Conservation (phyloP, 2,797 vertebrate species). For the Morelia viridis region DNA sequence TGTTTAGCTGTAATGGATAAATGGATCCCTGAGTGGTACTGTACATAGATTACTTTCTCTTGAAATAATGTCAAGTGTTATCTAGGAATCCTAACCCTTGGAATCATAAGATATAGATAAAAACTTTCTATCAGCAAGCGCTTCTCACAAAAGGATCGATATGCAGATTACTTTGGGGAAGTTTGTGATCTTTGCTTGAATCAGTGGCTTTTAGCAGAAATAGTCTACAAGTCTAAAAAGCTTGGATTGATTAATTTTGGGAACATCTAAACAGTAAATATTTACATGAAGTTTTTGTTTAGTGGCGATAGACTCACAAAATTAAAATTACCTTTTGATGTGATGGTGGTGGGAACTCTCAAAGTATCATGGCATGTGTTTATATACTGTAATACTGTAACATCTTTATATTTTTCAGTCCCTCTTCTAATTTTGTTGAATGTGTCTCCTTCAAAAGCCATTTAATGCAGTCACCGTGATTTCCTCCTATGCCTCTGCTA, state of each 20-base stretch:
- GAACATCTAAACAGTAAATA: neutral
- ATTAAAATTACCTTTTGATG: neutral
- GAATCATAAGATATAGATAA: neutral
- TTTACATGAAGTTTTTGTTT: neutral
- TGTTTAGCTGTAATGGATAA: neutral
- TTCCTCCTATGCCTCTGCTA: conserved; percentile 80
- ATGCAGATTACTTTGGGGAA: neutral
- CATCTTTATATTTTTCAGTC: conserved; percentile 59
- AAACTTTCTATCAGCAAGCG: neutral
- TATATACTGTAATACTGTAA: neutral
- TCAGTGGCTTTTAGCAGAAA: conserved; percentile 1
- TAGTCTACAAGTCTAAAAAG: conserved; percentile 5
- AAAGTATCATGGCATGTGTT: neutral
- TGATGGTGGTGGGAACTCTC: neutral
- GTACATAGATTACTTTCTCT: conserved; percentile 12
- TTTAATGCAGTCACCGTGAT: conserved; percentile 79
- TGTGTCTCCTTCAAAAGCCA: conserved; percentile 76
- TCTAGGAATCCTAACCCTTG: neutral
- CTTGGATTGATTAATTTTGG: conserved; percentile 3
- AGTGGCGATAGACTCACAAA: neutral
- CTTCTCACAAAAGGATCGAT: neutral
- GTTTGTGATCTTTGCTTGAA: neutral
- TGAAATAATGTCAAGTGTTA: conserved; percentile 5
- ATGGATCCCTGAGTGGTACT: neutral
- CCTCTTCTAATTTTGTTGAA: conserved; percentile 74